Base-by-base conservation (phyloP, 1,140 invertebrate genomes). In the Zophobas morio region DNA sequence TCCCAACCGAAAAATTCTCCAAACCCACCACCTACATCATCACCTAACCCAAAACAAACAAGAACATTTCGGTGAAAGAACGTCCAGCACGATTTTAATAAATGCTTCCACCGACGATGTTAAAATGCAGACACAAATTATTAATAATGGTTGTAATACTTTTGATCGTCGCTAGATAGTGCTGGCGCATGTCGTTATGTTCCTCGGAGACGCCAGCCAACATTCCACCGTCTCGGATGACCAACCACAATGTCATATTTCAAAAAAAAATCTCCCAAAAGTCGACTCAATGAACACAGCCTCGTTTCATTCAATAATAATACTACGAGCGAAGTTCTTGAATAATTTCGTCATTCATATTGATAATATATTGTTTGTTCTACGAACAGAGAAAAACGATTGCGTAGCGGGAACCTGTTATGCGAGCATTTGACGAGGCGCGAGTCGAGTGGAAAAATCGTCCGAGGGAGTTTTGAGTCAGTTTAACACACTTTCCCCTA, bases 181-280 rank as follows among this genome's bases (percentile, higher is more conserved):
- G 46, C 46, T 72, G 75, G 75, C 66, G 75, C 63, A 77, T 56
- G 75, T 77, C 49, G 75, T 72, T 70, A 57, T 51, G 66, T 71
- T 51, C 63, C 70, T 76, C 60, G 33, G 56, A 80, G 78, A 80
- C 78, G 78, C 78, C 78, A 80, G 75, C 57, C 78, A 60, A 49
- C 78, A 80, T 80, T 80, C 78, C 78, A 77, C 51, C 49, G 70
- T 78, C 72, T 74, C 70, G 77, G 42, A 74, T 74, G 71, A 66
- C 56, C 72, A 63, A 70, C 78, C 74, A 77, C 78, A 56, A 54
- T 80, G 78, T 80, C 78, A 77, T 80, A 80, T 70, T 72, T 79
- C 76, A 76, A 77, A 77, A 80, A 77, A 74, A 70, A 54, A 63
- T 60, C 70, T 39, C 53, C 53, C 53, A 70, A 76, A 75, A 75